These are phyloP conservation scores for Diachrysia chrysitis DNA, from an alignment of 2,888 invertebrate genomes.

Conservation along the genomic window DNA sequence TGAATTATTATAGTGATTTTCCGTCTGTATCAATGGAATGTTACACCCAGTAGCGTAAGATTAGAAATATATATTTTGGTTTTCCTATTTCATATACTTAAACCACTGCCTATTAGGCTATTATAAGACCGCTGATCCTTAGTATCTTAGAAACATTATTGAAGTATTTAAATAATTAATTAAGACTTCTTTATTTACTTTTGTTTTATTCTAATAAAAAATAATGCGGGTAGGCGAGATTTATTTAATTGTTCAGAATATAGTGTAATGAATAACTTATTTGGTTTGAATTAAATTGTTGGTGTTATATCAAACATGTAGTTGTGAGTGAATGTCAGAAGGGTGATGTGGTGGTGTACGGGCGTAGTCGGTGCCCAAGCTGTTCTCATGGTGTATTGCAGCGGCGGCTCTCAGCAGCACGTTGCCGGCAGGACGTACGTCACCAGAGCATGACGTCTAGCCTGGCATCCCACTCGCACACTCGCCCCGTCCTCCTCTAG, in stretches of 20 bases:
- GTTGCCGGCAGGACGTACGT: slow-evolving; percentile 76
- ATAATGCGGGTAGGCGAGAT: slow-evolving; percentile 52
- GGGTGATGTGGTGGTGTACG: slow-evolving; percentile 11
- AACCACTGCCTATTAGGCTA: slow-evolving; percentile 12
- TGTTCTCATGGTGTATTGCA: slow-evolving; percentile 23
- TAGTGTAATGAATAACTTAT: background rate
- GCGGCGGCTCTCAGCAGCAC: slow-evolving; percentile 57
- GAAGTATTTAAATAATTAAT: slow-evolving; percentile 15
- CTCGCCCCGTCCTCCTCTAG: slow-evolving; percentile 61
- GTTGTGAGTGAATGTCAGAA: slow-evolving; percentile 14
- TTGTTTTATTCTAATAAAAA: slow-evolving; percentile 17
- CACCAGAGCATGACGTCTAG: slow-evolving; percentile 82
- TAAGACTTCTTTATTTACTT: slow-evolving; percentile 12
- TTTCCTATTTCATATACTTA: slow-evolving; percentile 54
- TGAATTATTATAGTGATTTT: slow-evolving; percentile 82
- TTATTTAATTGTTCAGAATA: slow-evolving; percentile 25
- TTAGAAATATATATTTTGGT: slow-evolving; percentile 69
- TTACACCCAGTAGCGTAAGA: slow-evolving; percentile 83
- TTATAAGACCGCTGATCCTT: slow-evolving; percentile 18
- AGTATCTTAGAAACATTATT: slow-evolving; percentile 22
- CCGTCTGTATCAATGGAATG: slow-evolving; percentile 80
- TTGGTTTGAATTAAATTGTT: slow-evolving; percentile 7
- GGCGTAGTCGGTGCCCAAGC: slow-evolving; percentile 19
- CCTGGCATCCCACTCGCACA: slow-evolving; percentile 67
- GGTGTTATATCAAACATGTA: background rate